Percentiles rank a stretch among this genome's conserved stretches.
Evolutionary conservation across 2,888 invertebrate species (phyloP).

Genomic region (Aleiodes leptofemur): DNA sequence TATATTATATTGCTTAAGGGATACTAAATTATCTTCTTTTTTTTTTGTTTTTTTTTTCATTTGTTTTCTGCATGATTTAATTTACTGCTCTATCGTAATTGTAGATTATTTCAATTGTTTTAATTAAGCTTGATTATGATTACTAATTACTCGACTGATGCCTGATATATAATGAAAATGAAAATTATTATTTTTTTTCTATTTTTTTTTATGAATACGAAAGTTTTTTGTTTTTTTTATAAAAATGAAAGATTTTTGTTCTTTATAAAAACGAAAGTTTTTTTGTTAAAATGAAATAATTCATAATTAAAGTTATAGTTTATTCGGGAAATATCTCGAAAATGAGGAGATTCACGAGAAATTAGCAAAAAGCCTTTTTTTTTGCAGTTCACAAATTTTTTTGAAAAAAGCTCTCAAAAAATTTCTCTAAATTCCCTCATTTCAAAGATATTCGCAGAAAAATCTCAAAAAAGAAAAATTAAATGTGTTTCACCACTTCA

Average conservation of each 20-base stretch:
- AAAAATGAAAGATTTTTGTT: neutral
- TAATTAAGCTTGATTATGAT: conserved; percentile 18
- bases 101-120: neutral
- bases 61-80: neutral
- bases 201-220: neutral
- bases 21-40: neutral
- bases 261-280: too few relatives aligned
- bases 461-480: too few relatives aligned
- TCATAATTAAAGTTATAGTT: too few relatives aligned
- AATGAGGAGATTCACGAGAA: too few relatives aligned
- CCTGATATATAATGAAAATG: conserved; percentile 2
- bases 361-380: too few relatives aligned
- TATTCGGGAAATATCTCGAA: too few relatives aligned
- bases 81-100: conserved; percentile 3
- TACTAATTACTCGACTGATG: conserved; percentile 9
- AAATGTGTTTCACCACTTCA: too few relatives aligned
- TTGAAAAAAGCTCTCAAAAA: too few relatives aligned
- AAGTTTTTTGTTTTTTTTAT: conserved; percentile 4
- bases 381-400: too few relatives aligned
- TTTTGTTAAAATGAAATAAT: neutral
- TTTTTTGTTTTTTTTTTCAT: neutral
- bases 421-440: too few relatives aligned
- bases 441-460: too few relatives aligned
- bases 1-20: conserved; percentile 26
- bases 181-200: too few relatives aligned